Conservation (phyloP, 2,797 vertebrate genomes). For the Euphonia xanthogaster region DNA sequence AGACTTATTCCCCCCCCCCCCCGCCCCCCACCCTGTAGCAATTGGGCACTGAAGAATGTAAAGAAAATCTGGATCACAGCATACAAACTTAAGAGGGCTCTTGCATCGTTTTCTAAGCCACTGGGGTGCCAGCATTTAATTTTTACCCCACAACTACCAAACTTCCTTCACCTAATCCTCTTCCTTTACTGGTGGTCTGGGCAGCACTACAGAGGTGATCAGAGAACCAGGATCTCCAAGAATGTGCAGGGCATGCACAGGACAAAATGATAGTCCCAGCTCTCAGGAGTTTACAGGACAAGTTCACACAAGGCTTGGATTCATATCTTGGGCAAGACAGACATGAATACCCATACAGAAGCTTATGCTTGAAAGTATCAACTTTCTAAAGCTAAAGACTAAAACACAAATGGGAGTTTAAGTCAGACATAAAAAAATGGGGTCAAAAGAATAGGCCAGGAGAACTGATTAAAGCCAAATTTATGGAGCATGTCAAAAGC, state of each 20-base stretch:
- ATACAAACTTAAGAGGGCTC: neutral
- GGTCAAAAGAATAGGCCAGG: neutral
- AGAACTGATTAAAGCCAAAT: neutral
- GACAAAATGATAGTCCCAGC: neutral
- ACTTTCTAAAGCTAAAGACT: neutral
- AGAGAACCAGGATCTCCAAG: neutral
- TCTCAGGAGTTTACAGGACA: neutral
- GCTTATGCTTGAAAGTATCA: neutral
- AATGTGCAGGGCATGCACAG: neutral
- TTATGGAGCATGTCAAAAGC: neutral
- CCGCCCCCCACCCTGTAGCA: neutral
- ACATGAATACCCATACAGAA: neutral
- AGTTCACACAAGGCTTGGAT: neutral
- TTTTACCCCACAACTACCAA: neutral
- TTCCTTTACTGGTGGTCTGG: neutral
- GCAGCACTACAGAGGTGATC: neutral
- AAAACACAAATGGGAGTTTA: neutral
- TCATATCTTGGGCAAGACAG: neutral
- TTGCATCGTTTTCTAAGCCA: neutral
- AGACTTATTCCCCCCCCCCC: accelerated
- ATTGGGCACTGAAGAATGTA: neutral
- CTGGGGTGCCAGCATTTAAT: neutral
- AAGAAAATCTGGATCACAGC: neutral
- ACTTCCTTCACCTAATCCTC: neutral
- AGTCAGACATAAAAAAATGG: neutral